phyloP scores from a whole-genome alignment of 1,140 invertebrate genomes.

The Macrobrachium nipponense region DNA sequence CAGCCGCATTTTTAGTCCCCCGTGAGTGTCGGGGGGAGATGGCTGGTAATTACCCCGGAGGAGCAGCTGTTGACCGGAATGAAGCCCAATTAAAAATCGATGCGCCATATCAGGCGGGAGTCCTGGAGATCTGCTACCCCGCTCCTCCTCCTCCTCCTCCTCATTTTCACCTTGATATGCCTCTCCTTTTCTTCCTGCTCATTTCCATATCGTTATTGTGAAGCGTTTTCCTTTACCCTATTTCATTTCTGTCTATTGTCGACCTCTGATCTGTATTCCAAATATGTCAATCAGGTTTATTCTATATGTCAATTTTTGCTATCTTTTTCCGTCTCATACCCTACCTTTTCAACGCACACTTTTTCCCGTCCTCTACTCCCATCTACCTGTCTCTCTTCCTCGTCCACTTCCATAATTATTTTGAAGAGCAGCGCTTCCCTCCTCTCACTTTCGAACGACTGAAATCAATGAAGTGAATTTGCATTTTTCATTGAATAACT shows the following conservation, averaged over 20 bases:
- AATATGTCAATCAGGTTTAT: too few relatives aligned
- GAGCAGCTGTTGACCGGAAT: constrained; percentile 60
- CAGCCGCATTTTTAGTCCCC: constrained; percentile 47
- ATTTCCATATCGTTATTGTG: neutral
- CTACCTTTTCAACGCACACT: too few relatives aligned
- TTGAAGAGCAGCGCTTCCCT: neutral
- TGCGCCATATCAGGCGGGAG: constrained; percentile 51
- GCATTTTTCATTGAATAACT: too few relatives aligned
- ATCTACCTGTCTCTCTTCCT: neutral
- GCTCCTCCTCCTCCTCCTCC: neutral
- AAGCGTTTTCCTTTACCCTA: too few relatives aligned
- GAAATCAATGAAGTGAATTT: neutral
- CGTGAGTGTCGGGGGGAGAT: constrained; percentile 49
- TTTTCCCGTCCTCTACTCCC: neutral
- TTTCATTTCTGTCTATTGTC: too few relatives aligned
- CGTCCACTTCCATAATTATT: neutral
- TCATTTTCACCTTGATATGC: neutral
- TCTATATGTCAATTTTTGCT: too few relatives aligned
- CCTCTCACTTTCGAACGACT: neutral
- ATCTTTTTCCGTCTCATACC: too few relatives aligned
- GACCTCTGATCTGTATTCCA: too few relatives aligned
- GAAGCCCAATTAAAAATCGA: constrained; percentile 59
- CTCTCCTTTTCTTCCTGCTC: neutral
- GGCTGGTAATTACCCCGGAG: constrained; percentile 54
- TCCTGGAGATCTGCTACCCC: constrained; percentile 5